These are phyloP conservation scores for Rhinolophus sinicus DNA, from an alignment of 2,113 vertebrate species.

Conservation along the genomic window DNA sequence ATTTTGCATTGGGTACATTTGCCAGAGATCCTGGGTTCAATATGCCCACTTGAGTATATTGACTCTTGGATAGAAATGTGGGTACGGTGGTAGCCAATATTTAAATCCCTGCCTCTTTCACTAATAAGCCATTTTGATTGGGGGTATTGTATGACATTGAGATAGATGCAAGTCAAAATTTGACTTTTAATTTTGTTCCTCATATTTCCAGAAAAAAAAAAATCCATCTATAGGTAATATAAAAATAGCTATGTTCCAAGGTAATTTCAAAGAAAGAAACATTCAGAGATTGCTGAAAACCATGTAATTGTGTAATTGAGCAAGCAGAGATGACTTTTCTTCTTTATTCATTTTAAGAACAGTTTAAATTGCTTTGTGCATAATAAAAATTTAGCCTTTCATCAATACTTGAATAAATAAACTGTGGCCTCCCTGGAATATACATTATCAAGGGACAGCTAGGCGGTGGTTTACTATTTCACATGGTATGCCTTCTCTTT, in stretches of 20 bases:
- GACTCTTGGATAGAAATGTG: background rate
- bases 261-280: constrained; percentile 51
- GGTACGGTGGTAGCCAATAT: background rate
- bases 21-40: constrained; percentile 57
- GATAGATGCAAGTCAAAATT: constrained; percentile 20
- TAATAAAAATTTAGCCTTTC: constrained; percentile 70
- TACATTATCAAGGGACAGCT: constrained; percentile 46
- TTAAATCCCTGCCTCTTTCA: background rate
- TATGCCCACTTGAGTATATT: constrained; percentile 40
- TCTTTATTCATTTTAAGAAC: constrained; percentile 58
- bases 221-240: background rate
- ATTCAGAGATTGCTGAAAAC: constrained; percentile 42
- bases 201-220: background rate
- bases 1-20: constrained; percentile 38
- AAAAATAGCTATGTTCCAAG: constrained; percentile 39
- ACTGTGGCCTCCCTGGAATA: constrained; percentile 13
- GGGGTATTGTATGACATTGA: background rate
- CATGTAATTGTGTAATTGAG: constrained; percentile 15
- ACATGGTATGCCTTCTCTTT: background rate
- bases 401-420: constrained; percentile 70
- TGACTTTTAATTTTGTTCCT: background rate
- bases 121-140: background rate
- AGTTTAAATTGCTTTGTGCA: constrained; percentile 58
- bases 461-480: constrained; percentile 52
- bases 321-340: constrained; percentile 38